These are phyloP conservation scores for Machimus atricapillus DNA, from an alignment of 2,888 invertebrate species.

Conservation along the genomic window DNA sequence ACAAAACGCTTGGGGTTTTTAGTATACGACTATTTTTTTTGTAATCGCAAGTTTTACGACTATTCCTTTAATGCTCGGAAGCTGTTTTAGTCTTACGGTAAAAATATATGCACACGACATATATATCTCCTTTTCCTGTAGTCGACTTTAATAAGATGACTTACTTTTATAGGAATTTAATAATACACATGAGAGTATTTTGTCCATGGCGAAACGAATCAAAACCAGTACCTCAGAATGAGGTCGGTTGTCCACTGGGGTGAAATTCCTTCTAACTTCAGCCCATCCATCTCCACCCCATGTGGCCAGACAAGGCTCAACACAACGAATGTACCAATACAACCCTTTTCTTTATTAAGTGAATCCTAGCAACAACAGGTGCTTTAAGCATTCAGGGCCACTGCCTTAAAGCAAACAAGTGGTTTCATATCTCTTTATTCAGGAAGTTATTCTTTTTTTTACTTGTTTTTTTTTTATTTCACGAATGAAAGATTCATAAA, in stretches of 20 bases:
- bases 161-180: not conserved
- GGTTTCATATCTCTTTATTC: not conserved
- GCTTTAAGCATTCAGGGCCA: not conserved
- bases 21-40: no score
- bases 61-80: no score
- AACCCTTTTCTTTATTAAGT: not conserved
- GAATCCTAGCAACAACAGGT: slow-evolving; percentile 9
- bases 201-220: not conserved
- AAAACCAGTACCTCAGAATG: not conserved
- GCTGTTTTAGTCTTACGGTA: no score
- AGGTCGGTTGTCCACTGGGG: not conserved
- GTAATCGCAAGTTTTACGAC: no score
- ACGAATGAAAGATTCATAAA: not conserved
- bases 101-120: not conserved
- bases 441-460: not conserved
- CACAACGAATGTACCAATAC: not conserved
- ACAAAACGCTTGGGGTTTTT: no score
- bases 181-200: not conserved
- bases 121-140: not conserved
- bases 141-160: not conserved
- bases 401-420: slow-evolving; percentile 18
- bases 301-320: not conserved
- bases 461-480: not conserved
- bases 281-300: not conserved
- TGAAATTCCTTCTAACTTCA: not conserved